Evolutionary conservation across 2,888 invertebrate species (phyloP), one percentile per base, ranked within the genome.

Genomic region (Lasioglossum leucozonium): DNA sequence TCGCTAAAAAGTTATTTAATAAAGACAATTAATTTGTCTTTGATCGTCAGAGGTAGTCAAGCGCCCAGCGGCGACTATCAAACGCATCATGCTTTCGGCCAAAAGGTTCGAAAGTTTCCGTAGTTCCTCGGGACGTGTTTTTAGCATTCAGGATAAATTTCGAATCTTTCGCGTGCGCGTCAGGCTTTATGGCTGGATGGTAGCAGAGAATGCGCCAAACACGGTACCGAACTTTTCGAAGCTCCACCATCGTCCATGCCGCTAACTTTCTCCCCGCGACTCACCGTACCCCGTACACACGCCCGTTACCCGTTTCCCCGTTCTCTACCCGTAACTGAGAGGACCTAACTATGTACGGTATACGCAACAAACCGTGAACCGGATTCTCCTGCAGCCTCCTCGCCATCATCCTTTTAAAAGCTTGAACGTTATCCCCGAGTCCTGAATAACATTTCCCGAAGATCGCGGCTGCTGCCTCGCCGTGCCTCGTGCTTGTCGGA

Each of bases 271-370:
- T 1, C 58, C 58, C 51, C 58, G 26, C 13, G 11, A 3, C 58
- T 26, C 3, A 18, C 18, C 22, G 18, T 18, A 47, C 22, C 51
- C 22, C 22, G 8, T 22, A 51, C 22, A 22, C 51, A 51, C 8
- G 51, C 51, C 22, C 51, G 51, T 51, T 51, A 18, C 47, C 47
- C 47, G n/a, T 55, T n/a, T 47, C 47, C 18, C 47, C 47, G 47
- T 47, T 47, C 18, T 47, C 18, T 13, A 65, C 51, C 51, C 65
- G 26, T 71, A 55, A 34, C 51, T 13, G n/a, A 42, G 69, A 55
- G 26, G 62, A 42, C 58, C 81, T 74, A 74, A 81, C 84, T 82
- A 77, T 77, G 74, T 73, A 55, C 30, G 72, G 34, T 58, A n/a
- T 13, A 77, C 76, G 51, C 67, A 58, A 72, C 67, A 47, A 44